Percentiles rank a stretch among this genome's conserved stretches.
These are phyloP conservation scores for Actinia tenebrosa DNA, from an alignment of 64 coral and sea anemone genomes.

Conservation along the genomic window DNA sequence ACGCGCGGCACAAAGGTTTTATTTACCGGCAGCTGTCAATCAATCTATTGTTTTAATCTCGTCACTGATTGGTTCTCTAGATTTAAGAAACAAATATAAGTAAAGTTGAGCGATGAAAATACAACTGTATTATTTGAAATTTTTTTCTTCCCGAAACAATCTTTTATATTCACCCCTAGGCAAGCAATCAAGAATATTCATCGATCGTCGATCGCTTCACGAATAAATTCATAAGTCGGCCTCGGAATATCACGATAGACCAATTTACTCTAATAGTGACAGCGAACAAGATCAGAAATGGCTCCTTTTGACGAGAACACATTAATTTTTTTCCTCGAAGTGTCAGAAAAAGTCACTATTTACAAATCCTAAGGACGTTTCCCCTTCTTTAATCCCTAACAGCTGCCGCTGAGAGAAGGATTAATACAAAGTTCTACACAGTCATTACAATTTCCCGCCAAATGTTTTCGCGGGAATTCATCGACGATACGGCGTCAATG, in stretches of 20 bases:
- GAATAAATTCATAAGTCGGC: neutral
- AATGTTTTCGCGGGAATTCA: neutral
- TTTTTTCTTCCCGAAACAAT: neutral
- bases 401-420: neutral
- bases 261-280: neutral
- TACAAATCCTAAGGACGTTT: slow-evolving; percentile 10
- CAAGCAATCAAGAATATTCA: slow-evolving; percentile 1
- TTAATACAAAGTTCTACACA: neutral
- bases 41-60: slow-evolving; percentile 43
- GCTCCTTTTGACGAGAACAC: neutral
- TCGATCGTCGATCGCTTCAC: neutral
- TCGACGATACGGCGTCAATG: neutral
- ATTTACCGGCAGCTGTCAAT: slow-evolving; percentile 67
- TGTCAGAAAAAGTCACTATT: slow-evolving; percentile 1
- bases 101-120: neutral
- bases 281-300: neutral
- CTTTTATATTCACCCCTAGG: slow-evolving; percentile 1
- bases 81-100: slow-evolving; percentile 49
- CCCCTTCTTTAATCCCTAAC: neutral
- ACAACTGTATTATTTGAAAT: neutral
- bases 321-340: neutral
- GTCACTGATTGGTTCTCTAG: slow-evolving; percentile 38
- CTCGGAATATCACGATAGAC: neutral
- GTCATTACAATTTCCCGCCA: neutral
- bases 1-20: slow-evolving; percentile 24